Conservation (phyloP, 2,888 invertebrate genomes). For the Aricia artaxerxes region DNA sequence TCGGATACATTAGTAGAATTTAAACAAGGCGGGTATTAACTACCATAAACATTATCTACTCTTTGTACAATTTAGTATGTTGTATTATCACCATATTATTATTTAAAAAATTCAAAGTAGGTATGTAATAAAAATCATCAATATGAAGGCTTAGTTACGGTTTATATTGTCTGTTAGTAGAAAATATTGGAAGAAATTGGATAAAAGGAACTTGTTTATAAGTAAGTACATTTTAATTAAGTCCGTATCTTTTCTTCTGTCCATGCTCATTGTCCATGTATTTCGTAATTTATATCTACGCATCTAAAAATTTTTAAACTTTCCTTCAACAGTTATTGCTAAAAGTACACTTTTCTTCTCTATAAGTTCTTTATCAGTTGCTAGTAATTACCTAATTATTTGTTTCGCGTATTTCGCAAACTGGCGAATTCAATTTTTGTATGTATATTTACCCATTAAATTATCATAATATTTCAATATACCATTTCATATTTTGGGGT, state of each 20-base stretch:
- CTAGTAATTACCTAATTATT: neutral
- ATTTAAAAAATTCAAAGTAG: too few relatives aligned
- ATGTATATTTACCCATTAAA: neutral
- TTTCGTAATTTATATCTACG: neutral
- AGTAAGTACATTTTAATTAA: neutral
- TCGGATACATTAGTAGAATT: neutral
- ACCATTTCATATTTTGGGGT: neutral
- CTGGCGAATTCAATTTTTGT: neutral
- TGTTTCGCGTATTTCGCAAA: neutral
- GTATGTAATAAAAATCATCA: too few relatives aligned
- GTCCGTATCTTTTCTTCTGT: neutral
- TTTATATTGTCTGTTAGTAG: neutral
- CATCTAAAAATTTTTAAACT: neutral
- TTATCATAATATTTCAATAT: neutral
- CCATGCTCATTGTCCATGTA: neutral
- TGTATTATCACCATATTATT: too few relatives aligned
- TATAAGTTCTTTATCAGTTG: neutral
- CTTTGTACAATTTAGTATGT: too few relatives aligned
- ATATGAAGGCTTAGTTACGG: neutral
- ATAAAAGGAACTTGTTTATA: neutral
- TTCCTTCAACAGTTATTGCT: too few relatives aligned
- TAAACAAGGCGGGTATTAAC: neutral
- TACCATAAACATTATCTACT: neutral
- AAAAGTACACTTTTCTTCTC: too few relatives aligned
- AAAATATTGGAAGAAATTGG: neutral